These are phyloP conservation scores for Globia sparganii DNA, from an alignment of 2,888 invertebrate species.

Conservation along the genomic window DNA sequence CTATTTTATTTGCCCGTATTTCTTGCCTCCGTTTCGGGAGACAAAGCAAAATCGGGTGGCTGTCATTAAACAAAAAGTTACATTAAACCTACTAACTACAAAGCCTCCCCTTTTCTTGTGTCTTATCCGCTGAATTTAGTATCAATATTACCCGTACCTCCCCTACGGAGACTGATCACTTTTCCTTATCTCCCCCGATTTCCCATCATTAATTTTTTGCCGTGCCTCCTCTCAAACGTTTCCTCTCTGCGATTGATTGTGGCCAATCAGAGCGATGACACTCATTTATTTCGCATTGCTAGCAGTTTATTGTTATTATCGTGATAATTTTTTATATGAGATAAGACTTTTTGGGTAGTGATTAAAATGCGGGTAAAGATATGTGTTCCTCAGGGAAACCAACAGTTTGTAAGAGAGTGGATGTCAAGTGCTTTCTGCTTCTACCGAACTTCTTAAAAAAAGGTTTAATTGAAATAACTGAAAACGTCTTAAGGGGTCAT, in stretches of 20 bases:
- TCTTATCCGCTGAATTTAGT: slow-evolving; percentile 72
- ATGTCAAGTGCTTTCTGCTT: background rate
- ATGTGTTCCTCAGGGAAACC: background rate
- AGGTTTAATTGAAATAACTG: background rate
- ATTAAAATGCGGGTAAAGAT: background rate
- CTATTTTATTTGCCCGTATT: slow-evolving; percentile 36
- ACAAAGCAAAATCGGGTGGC: slow-evolving; percentile 33
- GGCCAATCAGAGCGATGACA: slow-evolving; percentile 79
- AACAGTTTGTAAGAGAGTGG: too few relatives aligned
- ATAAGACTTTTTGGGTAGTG: background rate
- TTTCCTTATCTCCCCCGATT: slow-evolving; percentile 78
- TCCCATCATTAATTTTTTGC: slow-evolving; percentile 85
- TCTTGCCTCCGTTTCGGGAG: background rate
- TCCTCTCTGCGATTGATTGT: slow-evolving; percentile 79
- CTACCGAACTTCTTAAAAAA: background rate
- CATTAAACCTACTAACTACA: slow-evolving; percentile 55
- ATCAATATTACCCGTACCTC: slow-evolving; percentile 76
- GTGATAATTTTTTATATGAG: slow-evolving; percentile 40
- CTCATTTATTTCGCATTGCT: slow-evolving; percentile 74
- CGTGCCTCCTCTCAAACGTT: slow-evolving; percentile 71
- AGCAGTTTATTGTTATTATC: slow-evolving; percentile 72
- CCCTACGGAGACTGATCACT: slow-evolving; percentile 69
- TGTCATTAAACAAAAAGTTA: slow-evolving; percentile 63
- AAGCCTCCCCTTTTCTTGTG: slow-evolving; percentile 61
- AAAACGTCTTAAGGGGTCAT: background rate